Conservation (phyloP, 2,113 vertebrate species). For the Chaenocephalus aceratus region DNA sequence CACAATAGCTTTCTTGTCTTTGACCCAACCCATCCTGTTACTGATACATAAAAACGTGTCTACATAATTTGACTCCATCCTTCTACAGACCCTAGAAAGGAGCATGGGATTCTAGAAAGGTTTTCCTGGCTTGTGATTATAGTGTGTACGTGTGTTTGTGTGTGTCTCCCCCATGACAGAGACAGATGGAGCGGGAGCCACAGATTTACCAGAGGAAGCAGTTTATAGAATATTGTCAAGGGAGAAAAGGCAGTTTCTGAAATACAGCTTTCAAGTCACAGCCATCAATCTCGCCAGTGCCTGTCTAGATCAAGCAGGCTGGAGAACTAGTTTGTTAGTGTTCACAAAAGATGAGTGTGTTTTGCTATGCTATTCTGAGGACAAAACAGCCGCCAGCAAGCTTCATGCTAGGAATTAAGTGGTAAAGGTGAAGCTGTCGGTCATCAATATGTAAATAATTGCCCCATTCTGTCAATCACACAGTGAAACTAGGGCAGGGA, state of each 20-base stretch:
- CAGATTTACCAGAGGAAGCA: slow-evolving; percentile 83
- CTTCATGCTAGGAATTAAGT: slow-evolving; percentile 33
- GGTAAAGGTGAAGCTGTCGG: slow-evolving; percentile 68
- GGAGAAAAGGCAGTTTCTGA: slow-evolving; percentile 80
- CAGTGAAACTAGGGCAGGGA: slow-evolving; percentile 68
- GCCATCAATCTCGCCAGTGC: slow-evolving; percentile 82
- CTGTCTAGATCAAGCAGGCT: slow-evolving; percentile 74
- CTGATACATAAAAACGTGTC: slow-evolving; percentile 40
- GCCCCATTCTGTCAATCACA: slow-evolving; percentile 79
- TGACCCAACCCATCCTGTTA: slow-evolving; percentile 53
- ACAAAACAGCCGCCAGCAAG: slow-evolving; percentile 53
- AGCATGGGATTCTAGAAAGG: slow-evolving; percentile 40
- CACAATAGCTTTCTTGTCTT: slow-evolving; percentile 55
- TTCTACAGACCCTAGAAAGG: slow-evolving; percentile 42
- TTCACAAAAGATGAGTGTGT: slow-evolving; percentile 71
- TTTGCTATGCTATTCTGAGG: slow-evolving; percentile 38
- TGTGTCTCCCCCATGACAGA: slow-evolving; percentile 76
- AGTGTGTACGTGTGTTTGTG: slow-evolving; percentile 47
- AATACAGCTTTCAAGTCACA: slow-evolving; percentile 81
- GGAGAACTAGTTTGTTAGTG: slow-evolving; percentile 74
- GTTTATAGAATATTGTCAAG: slow-evolving; percentile 84
- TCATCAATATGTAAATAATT: slow-evolving; percentile 81
- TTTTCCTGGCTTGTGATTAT: slow-evolving; percentile 56
- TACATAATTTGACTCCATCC: slow-evolving; percentile 27
- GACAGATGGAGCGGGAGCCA: slow-evolving; percentile 82